phyloP scores from a whole-genome alignment of 2,113 vertebrate species.

The Crotalus viridis region DNA sequence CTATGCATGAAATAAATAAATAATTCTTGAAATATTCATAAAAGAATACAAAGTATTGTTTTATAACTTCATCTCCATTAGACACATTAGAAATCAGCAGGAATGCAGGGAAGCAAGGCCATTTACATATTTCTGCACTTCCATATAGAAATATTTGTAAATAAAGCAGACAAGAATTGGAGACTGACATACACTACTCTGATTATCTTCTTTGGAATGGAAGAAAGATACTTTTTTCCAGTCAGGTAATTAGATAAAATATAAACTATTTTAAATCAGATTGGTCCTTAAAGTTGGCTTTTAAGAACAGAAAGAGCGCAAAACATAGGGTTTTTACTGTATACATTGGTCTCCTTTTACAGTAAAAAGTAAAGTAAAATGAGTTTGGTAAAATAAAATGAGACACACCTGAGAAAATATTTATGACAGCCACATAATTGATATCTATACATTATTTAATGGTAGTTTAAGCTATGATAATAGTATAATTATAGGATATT shows the following conservation, averaged over 20 bases:
- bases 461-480: background rate
- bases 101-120: conserved; percentile 35
- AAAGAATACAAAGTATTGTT: conserved; percentile 69
- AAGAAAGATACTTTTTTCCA: conserved; percentile 38
- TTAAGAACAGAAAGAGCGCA: conserved; percentile 44
- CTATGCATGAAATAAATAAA: conserved; percentile 71
- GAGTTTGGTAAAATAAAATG: background rate
- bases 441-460: conserved; percentile 21
- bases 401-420: conserved; percentile 39
- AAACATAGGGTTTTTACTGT: background rate
- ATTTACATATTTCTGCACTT: conserved; percentile 51
- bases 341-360: conserved; percentile 12
- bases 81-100: conserved; percentile 59
- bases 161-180: conserved; percentile 34
- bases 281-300: conserved; percentile 41
- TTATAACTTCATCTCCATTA: conserved; percentile 69
- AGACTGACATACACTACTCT: background rate
- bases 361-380: background rate
- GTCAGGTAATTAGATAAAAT: conserved; percentile 7
- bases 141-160: conserved; percentile 46
- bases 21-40: conserved; percentile 77
- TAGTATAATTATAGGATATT: background rate
- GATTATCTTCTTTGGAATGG: conserved; percentile 17
- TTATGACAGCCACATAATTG: conserved; percentile 25
- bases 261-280: conserved; percentile 45